phyloP scores from a whole-genome alignment of 2,888 invertebrate species.

The Drosophila mulleri region DNA sequence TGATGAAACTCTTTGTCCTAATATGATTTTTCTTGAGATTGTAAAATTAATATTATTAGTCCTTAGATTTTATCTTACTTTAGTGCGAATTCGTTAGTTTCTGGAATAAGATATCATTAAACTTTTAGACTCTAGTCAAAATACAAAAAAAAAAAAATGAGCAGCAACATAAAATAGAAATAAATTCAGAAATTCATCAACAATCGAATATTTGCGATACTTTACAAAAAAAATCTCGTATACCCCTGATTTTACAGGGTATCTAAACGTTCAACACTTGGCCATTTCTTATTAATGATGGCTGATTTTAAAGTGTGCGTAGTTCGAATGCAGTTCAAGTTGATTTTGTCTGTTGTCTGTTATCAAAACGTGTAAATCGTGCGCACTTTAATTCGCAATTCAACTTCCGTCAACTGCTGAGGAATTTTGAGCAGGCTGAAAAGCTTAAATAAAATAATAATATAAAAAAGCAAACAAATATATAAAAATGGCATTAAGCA shows the following conservation, averaged over 20 bases:
- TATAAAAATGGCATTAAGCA: constrained; percentile 38
- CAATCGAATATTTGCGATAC: not conserved
- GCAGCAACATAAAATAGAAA: too few relatives aligned
- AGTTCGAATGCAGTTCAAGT: constrained; percentile 60
- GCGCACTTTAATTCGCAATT: constrained; percentile 70
- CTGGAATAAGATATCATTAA: too few relatives aligned
- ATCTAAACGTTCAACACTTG: not conserved
- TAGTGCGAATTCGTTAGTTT: too few relatives aligned
- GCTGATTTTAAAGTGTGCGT: constrained; percentile 35
- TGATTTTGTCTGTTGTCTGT: constrained; percentile 33
- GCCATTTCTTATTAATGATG: constrained; percentile 7
- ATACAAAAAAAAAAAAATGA: too few relatives aligned
- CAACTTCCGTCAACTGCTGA: constrained; percentile 71
- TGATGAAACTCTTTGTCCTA: too few relatives aligned
- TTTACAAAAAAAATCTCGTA: not conserved
- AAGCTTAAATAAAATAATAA: constrained; percentile 4
- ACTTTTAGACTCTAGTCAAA: too few relatives aligned
- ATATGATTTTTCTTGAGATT: too few relatives aligned
- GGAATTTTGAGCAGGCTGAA: constrained; percentile 58
- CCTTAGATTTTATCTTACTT: too few relatives aligned
- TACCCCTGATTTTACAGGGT: not conserved
- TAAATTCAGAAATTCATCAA: not conserved
- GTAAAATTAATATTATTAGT: too few relatives aligned
- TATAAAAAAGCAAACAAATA: not conserved
- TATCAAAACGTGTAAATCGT: constrained; percentile 56